Conservation (phyloP, 2,113 vertebrate species). For the Vulpes lagopus region DNA sequence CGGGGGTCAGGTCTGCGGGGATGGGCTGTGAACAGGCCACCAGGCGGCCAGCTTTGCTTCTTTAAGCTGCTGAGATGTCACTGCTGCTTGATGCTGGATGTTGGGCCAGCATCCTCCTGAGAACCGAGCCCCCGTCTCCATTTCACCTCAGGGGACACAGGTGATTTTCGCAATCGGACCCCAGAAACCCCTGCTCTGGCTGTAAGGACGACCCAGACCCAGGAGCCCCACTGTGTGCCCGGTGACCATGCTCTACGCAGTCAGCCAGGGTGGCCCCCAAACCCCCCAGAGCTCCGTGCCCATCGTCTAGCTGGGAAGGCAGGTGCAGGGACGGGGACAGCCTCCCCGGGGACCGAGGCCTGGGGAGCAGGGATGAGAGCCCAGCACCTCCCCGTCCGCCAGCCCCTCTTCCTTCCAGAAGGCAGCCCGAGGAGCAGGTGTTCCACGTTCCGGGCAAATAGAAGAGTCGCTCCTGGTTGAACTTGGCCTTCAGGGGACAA, state of each 20-base stretch:
- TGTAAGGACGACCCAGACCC: neutral
- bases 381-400: rapidly evolving
- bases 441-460: neutral
- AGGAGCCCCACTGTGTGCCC: neutral
- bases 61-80: rapidly evolving
- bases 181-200: neutral
- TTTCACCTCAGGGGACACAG: neutral
- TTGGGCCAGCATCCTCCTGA: too few relatives aligned
- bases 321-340: rapidly evolving
- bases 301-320: neutral
- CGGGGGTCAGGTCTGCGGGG: too few relatives aligned
- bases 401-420: neutral
- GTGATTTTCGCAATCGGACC: neutral
- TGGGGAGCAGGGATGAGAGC: neutral
- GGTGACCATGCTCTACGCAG: rapidly evolving
- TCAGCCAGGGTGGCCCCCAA: rapidly evolving
- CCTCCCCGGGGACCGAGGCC: neutral
- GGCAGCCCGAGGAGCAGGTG: too few relatives aligned
- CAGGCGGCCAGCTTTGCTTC: neutral
- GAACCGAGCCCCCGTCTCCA: neutral
- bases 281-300: neutral
- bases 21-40: neutral
- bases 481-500: neutral
- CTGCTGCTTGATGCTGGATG: neutral
- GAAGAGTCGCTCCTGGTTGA: rapidly evolving